Conservation (phyloP, 2,888 invertebrate genomes). For the Adelognathus sp. region DNA sequence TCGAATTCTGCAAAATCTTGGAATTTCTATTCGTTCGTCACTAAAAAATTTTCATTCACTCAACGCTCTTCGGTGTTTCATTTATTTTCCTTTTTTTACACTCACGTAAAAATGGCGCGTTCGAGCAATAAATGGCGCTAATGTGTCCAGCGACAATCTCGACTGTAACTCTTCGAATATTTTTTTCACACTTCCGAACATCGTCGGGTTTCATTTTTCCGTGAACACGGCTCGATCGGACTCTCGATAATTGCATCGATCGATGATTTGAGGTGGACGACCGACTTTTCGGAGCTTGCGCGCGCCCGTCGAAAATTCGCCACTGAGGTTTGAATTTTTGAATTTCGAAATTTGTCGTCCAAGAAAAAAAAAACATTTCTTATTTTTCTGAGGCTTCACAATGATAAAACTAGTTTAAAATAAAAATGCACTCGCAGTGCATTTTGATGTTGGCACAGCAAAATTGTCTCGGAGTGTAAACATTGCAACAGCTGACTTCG, state of each 20-base stretch:
- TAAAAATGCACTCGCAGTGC: too few species aligned
- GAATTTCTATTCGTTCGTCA: too few species aligned
- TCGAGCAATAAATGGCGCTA: constrained; percentile 80
- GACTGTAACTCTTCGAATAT: constrained; percentile 67
- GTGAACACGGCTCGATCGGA: constrained; percentile 10
- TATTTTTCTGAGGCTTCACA: too few species aligned
- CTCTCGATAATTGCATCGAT: not conserved
- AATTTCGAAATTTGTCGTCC: constrained; percentile 76
- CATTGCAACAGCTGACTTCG: too few species aligned
- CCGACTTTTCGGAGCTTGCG: not conserved
- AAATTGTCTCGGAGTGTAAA: too few species aligned
- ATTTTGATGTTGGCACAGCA: too few species aligned
- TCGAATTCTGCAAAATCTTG: not conserved
- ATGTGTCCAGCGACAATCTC: constrained; percentile 75
- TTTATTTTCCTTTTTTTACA: constrained; percentile 60
- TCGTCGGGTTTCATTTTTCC: constrained; percentile 58
- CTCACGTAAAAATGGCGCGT: constrained; percentile 80
- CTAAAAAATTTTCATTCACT: too few species aligned
- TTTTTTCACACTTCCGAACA: constrained; percentile 68
- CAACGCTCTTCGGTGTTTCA: not conserved
- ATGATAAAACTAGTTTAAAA: too few species aligned
- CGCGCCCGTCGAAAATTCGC: not conserved
- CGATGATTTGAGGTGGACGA: not conserved
- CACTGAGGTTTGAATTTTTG: constrained; percentile 78
- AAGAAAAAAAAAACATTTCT: too few species aligned